These are phyloP conservation scores for Agrotis clavis DNA, from an alignment of 2,888 invertebrate species.

Conservation along the genomic window DNA sequence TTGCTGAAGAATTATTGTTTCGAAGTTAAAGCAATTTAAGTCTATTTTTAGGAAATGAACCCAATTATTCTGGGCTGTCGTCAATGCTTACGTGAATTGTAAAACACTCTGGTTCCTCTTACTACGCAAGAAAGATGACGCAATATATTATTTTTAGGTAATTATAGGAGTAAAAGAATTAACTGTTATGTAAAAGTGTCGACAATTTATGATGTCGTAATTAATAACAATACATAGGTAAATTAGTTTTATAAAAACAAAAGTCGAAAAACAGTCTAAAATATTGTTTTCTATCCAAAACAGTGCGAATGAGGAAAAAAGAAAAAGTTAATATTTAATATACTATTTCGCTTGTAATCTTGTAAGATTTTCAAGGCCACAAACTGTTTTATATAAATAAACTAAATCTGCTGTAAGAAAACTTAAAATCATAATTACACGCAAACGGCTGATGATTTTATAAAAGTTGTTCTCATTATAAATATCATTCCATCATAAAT, in stretches of 20 bases:
- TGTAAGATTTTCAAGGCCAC: slow-evolving; percentile 19
- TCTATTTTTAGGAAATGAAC: neutral
- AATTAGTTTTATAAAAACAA: neutral
- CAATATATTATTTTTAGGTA: neutral
- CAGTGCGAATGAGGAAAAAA: neutral
- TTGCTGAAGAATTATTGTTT: neutral
- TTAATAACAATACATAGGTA: neutral
- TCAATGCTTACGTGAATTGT: neutral
- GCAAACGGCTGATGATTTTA: slow-evolving; percentile 24
- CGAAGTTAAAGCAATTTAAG: neutral
- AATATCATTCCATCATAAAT: slow-evolving; percentile 48
- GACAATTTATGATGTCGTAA: neutral
- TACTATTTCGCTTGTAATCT: neutral
- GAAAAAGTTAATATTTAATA: neutral
- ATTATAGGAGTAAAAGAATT: neutral
- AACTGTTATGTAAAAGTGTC: neutral
- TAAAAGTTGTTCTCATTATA: slow-evolving; percentile 23
- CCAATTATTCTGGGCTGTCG: neutral
- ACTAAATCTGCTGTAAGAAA: slow-evolving; percentile 25
- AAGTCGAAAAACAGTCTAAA: neutral
- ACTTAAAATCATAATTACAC: slow-evolving; percentile 43
- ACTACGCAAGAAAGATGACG: neutral
- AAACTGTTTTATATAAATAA: slow-evolving; percentile 4
- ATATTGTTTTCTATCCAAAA: neutral
- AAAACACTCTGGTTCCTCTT: neutral